Evolutionary conservation across 2,797 vertebrate genomes (phyloP), one percentile per base, ranked within the genome.

Genomic region (Acanthurus leucopareius): DNA sequence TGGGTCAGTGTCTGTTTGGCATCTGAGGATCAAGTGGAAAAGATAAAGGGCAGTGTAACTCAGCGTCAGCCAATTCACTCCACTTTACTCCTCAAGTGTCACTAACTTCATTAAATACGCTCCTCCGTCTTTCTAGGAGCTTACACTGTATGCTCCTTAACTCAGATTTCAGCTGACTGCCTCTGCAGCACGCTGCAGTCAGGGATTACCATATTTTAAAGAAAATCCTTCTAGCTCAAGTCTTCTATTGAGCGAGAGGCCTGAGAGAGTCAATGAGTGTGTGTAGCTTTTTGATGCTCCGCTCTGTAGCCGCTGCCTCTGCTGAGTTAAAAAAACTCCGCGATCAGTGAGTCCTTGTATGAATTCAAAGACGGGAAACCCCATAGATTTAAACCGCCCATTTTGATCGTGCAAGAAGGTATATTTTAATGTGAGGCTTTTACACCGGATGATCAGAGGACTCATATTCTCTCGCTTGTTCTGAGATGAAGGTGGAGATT

Each of bases 131-230:
- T 73, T 86, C 77, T 22, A 48, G 86, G 62, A 85, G 88, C 88
- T 93, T 93, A 94, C 57, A 48, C 80, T 42, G 45, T 69, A 82
- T 69, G 87, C 88, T 91, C 84, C 91, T 93, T 87, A 92, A 90
- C 91, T 90, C 86, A 85, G 86, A 89, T 88, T 91, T 82, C 85
- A 90, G 90, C 81, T 59, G 85, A 88, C 88, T 86, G 89, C 90
- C 87, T 92, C 69, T 87, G 85, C 73, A 54, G 78, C 85, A 13
- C 48, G 57, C 58, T 69, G 85, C 88, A 88, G 83, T 79, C 65
- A 58, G 76, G 93, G 93, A 94, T 95, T 94, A 93, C 82, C 93
- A 94, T 94, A 94, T 88, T 93, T 94, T 92, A 91, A 88, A 87
- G 86, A 79, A 89, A 92, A 89, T 90, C 83, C 90, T 78, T 79